These are phyloP conservation scores for Nerophis ophidion DNA, from an alignment of 2,113 vertebrate species.

Conservation along the genomic window DNA sequence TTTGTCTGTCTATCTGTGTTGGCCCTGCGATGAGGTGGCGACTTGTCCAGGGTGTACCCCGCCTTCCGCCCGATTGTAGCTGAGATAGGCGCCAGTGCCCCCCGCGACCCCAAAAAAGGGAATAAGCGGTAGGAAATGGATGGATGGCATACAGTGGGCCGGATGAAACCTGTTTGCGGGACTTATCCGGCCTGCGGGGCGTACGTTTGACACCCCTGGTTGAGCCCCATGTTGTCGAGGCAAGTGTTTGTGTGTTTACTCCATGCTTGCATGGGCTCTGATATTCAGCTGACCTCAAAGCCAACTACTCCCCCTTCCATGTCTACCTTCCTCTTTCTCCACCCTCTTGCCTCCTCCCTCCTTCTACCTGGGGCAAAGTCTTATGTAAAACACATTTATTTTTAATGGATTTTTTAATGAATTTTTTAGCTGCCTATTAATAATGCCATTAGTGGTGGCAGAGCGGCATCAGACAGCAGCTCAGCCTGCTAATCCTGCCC, in stretches of 20 bases:
- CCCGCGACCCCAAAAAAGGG: too few species aligned
- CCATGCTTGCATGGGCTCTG: constrained; percentile 51
- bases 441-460: constrained; percentile 99
- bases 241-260: constrained; percentile 52
- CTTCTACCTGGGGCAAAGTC: constrained; percentile 87
- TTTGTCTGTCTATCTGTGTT: too few species aligned
- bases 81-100: too few species aligned
- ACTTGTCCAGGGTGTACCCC: too few species aligned
- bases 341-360: constrained; percentile 67
- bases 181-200: too few species aligned
- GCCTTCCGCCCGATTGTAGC: too few species aligned
- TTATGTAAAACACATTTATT: constrained; percentile 99
- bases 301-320: constrained; percentile 86
- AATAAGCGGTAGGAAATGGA: too few species aligned
- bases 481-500: constrained; percentile 96
- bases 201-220: too few species aligned
- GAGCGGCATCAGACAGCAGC: constrained; percentile 89
- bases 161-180: too few species aligned
- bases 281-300: constrained; percentile 87
- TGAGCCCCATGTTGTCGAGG: constrained; percentile 42
- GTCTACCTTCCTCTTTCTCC: constrained; percentile 77
- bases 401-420: constrained; percentile 99
- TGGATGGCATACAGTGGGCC: too few species aligned
- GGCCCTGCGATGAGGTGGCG: too few species aligned
- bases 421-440: constrained; percentile 99